Evolutionary conservation across 2,113 vertebrate genomes (phyloP).

Genomic region (Furnarius figulus): DNA sequence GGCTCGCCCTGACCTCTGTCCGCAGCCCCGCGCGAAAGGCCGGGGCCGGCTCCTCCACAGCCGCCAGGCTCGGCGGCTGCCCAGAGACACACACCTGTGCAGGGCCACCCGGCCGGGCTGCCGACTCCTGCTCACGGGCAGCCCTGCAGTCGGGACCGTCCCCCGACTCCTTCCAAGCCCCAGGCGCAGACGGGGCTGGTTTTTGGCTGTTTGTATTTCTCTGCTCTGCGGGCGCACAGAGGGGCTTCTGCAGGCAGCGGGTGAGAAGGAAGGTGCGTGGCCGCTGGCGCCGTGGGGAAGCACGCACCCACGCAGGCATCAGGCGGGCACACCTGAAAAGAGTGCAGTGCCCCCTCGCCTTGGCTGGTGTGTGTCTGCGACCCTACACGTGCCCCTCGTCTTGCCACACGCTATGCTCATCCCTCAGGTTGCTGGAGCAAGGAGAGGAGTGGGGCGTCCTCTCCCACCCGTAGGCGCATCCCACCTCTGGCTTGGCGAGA

Average conservation of each 20-base stretch:
- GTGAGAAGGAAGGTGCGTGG: not conserved
- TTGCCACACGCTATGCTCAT: fast-evolving
- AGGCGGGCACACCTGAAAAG: not conserved
- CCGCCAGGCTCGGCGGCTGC: not conserved
- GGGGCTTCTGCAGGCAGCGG: not conserved
- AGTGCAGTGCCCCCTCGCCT: not conserved
- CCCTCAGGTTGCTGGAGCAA: not conserved
- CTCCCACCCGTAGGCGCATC: not conserved
- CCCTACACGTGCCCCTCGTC: not conserved
- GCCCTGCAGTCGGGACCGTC: not conserved
- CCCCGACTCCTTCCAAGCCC: not conserved
- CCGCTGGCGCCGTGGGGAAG: not conserved
- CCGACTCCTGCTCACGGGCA: not conserved
- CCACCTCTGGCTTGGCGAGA: not conserved
- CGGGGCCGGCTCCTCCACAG: not conserved
- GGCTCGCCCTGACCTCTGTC: not conserved
- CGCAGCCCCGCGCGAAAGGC: not conserved
- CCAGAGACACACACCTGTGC: constrained; percentile 37
- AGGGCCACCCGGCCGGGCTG: not conserved
- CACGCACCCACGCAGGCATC: not conserved
- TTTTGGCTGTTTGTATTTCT: not conserved
- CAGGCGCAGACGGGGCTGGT: fast-evolving
- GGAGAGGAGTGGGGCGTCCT: not conserved
- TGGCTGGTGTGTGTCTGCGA: not conserved
- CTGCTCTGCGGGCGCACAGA: not conserved